A percentile compares a stretch with the other conserved stretches of the same genome.
phyloP scores from a whole-genome alignment of 2,888 invertebrate species.

The Leucania comma region DNA sequence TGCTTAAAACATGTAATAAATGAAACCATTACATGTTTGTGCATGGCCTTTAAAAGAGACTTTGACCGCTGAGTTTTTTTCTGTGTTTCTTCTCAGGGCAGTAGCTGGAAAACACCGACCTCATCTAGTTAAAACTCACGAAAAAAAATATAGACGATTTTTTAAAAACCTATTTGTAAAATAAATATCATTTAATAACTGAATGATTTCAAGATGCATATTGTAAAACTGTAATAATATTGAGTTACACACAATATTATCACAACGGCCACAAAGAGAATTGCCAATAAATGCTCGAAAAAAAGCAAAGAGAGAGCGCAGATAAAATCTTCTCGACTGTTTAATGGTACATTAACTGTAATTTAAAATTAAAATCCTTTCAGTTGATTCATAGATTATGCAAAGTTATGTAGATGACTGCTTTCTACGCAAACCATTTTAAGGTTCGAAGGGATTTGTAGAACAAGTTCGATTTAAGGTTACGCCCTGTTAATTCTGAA shows the following conservation, averaged over 20 bases:
- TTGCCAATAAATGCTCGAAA: slow-evolving; percentile 40
- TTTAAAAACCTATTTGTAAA: too few relatives aligned
- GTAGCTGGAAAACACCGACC: too few relatives aligned
- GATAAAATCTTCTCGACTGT: slow-evolving; percentile 65
- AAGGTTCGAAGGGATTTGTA: slow-evolving; percentile 57
- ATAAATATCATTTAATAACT: neutral
- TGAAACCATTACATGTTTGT: too few relatives aligned
- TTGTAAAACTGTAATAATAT: slow-evolving; percentile 10
- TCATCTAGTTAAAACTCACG: too few relatives aligned
- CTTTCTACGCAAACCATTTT: slow-evolving; percentile 77
- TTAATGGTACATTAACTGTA: slow-evolving; percentile 76
- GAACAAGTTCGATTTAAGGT: slow-evolving; percentile 59
- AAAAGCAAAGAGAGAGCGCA: slow-evolving; percentile 51
- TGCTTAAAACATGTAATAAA: too few relatives aligned
- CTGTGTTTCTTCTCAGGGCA: too few relatives aligned
- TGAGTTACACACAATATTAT: slow-evolving; percentile 23
- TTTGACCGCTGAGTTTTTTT: too few relatives aligned
- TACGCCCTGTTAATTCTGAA: slow-evolving; percentile 60
- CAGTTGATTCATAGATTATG: slow-evolving; percentile 87
- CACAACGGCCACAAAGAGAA: slow-evolving; percentile 35
- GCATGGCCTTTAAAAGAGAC: too few relatives aligned
- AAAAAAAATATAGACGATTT: too few relatives aligned
- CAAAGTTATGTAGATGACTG: slow-evolving; percentile 85
- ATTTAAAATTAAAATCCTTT: slow-evolving; percentile 87
- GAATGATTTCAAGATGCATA: neutral